These are phyloP conservation scores for Macroramphosus scolopax DNA, from an alignment of 2,797 vertebrate genomes.

Conservation along the genomic window DNA sequence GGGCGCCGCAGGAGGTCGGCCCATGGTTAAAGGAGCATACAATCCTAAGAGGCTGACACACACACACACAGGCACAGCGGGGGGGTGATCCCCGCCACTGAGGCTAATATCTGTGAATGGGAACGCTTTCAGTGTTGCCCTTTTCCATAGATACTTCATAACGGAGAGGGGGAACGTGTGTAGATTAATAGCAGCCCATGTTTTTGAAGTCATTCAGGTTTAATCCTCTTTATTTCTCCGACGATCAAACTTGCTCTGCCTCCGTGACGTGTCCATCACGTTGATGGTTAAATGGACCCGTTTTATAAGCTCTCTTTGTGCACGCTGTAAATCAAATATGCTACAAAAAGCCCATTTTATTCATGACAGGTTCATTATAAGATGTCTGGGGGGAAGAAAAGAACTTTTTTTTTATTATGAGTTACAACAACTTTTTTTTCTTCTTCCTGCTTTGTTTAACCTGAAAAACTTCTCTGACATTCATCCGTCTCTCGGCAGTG, in stretches of 20 bases:
- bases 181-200: no score
- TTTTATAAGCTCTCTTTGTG: slow-evolving; percentile 14
- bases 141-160: no score
- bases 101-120: slow-evolving; percentile 76
- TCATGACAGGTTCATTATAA: slow-evolving; percentile 9
- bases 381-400: slow-evolving; percentile 1
- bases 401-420: accelerated
- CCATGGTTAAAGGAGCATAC: slow-evolving; percentile 53
- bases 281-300: slow-evolving; percentile 10
- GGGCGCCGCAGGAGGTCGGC: slow-evolving; percentile 38
- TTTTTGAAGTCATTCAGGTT: slow-evolving; percentile 24
- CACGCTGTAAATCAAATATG: slow-evolving; percentile 2
- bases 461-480: no score
- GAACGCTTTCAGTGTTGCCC: slow-evolving; percentile 11
- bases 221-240: no score
- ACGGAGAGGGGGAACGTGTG: no score
- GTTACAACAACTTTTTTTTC: no score
- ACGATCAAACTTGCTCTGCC: background rate
- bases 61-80: slow-evolving; percentile 29
- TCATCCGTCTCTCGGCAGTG: no score
- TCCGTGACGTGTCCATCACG: background rate
- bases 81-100: slow-evolving; percentile 67
- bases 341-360: background rate
- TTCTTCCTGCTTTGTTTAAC: no score
- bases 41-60: slow-evolving; percentile 47